Base-by-base conservation (phyloP, 2,797 vertebrate genomes). In the Siniperca obscura region DNA sequence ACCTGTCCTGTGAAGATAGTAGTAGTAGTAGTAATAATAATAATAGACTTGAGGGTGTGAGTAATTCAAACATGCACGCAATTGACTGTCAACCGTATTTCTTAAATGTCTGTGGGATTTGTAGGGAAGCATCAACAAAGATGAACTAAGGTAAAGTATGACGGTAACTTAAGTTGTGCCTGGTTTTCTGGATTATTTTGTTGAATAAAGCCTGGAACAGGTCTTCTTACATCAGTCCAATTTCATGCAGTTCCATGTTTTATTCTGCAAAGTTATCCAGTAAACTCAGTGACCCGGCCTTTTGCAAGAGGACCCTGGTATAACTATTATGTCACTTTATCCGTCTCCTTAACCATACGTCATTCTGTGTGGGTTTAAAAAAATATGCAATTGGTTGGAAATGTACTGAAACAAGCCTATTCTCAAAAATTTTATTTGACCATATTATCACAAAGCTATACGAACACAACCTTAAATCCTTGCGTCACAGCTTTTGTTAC, bases 71-170 rank as follows among this genome's bases (percentile, higher is more conserved):
- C 11, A 44, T 44, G 36, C 10, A 25, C 19, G 13, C 25, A 11
- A 50, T 27, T 52, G 55, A 25, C 53, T 34, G 34, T 55, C 65
- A 71, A 19, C 11, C 27, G 14, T 42, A 13, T 61, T 60, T 73
- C 21, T 67, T 17, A n/a, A 7, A n/a, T 60, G 19, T 36, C 14
- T 1, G 0, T 48, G 9, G 38, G 52, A 48, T 57, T 87, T 19
- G 40, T 11, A 67, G 12, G 36, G 61, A 36, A 30, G 27, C 12
- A 25, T 57, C 22, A 36, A 30, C 27, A 65, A 46, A 72, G 40
- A 66, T 83, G 25, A 77, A 48, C 46, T 55, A 22, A 68, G 60
- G 61, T 72, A 61, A 87, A 73, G 6, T 40, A 25, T 52, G 19
- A 13, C 0, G 1, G 34, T 8, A 55, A 59, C 11, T 57, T 4